phyloP scores from a whole-genome alignment of 2,113 vertebrate genomes.

The Fulmarus glacialis region DNA sequence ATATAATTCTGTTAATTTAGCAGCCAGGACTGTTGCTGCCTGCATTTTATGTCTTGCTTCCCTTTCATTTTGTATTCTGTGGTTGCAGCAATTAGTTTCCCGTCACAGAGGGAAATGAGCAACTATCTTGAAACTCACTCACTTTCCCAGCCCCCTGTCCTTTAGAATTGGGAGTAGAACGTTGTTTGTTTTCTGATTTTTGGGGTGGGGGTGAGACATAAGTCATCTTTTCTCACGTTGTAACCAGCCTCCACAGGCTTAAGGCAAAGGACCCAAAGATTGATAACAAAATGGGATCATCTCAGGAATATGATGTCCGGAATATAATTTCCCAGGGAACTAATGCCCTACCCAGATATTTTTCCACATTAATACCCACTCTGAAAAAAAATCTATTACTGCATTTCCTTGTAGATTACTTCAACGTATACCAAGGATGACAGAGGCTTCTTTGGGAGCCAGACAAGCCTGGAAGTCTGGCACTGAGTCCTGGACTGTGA shows the following conservation, averaged over 20 bases:
- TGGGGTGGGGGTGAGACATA: neutral
- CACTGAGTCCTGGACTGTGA: neutral
- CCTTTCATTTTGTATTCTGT: slow-evolving; percentile 55
- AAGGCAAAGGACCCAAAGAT: neutral
- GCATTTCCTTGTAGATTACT: slow-evolving; percentile 22
- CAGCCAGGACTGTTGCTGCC: slow-evolving; percentile 62
- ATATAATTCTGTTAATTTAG: slow-evolving; percentile 72
- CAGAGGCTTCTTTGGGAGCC: neutral
- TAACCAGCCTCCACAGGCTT: neutral
- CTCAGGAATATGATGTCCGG: neutral
- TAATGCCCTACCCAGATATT: neutral
- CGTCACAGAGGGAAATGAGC: slow-evolving; percentile 45
- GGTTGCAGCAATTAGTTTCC: slow-evolving; percentile 62
- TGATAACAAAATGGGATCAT: neutral
- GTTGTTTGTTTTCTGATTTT: neutral
- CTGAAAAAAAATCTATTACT: neutral
- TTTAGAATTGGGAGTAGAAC: neutral
- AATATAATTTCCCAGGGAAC: neutral
- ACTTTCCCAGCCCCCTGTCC: neutral
- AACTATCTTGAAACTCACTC: slow-evolving; percentile 1
- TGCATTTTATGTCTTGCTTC: slow-evolving; percentile 51
- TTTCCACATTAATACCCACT: neutral
- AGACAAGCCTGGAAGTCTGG: neutral
- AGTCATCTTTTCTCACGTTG: neutral
- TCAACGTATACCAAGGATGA: neutral